phyloP scores from a whole-genome alignment of 2,888 invertebrate genomes.

The Pegoplata infirma region DNA sequence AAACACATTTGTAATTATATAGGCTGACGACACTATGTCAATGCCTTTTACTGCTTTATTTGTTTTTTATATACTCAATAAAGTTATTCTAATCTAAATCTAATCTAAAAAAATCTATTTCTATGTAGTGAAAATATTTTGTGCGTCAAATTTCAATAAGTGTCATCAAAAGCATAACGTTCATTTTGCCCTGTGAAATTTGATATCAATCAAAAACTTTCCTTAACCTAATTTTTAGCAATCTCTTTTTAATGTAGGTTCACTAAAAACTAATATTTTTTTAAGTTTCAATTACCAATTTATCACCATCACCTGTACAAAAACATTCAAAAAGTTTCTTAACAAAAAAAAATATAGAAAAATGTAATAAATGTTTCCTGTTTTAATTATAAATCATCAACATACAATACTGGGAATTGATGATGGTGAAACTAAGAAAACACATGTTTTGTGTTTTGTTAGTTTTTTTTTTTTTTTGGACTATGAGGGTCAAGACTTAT shows the following conservation, averaged over 20 bases:
- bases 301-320: background rate
- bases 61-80: too few relatives aligned
- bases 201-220: background rate
- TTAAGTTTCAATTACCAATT: constrained; percentile 23
- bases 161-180: too few relatives aligned
- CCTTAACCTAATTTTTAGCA: background rate
- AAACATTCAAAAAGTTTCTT: too few relatives aligned
- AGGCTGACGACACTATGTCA: too few relatives aligned
- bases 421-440: constrained; percentile 29
- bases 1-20: too few relatives aligned
- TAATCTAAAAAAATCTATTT: too few relatives aligned
- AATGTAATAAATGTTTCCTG: constrained; percentile 38
- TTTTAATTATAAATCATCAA: constrained; percentile 58
- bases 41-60: too few relatives aligned
- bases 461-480: background rate
- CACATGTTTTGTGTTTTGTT: constrained; percentile 42
- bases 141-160: too few relatives aligned
- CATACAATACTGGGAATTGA: constrained; percentile 41
- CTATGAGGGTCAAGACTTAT: constrained; percentile 62
- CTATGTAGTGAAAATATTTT: too few relatives aligned
- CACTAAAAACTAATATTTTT: background rate
- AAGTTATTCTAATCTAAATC: too few relatives aligned
- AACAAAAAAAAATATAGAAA: background rate
- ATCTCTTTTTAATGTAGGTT: background rate
- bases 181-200: too few relatives aligned